Base-by-base conservation (phyloP, 2,113 vertebrate species). In the Cinclus cinclus region DNA sequence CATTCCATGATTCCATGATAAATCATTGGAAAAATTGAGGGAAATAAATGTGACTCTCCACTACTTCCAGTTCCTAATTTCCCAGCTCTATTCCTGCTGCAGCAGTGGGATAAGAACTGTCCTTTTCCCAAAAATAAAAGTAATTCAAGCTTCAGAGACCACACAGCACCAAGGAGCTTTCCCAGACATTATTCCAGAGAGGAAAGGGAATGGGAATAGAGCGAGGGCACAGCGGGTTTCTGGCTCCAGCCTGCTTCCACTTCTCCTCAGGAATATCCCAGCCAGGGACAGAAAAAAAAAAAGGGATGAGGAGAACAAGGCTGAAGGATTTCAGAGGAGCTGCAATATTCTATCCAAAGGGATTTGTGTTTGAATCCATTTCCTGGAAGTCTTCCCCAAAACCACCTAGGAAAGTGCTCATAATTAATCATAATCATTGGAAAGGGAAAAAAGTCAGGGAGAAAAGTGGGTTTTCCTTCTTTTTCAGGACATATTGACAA, bases 201-300 rank as follows among this genome's bases (percentile, higher is more conserved):
- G 18, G 21, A n/a, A 35, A 37, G 9, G 44, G 52, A 59, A 30
- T 17, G 11, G 41, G 41, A 60, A 15, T 4, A 33, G 46, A 31
- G 14, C 0, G 33, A 68, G 44, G 56, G 8, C 20, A n/a, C 42
- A 33, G 2, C 0, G 12, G 55, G 55, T 19, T 35, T 2, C 11
- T 11, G 67, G 23, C 11, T 65, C 27, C 7, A 22, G 13, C 33
- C 63, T 56, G 23, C 24, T 68, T 18, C 20, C 18, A 2, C 18
- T 24, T 56, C 35, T 83, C 30, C 70, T 22, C 20, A 3, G 59
- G 23, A 58, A 49, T 10, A 30, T 53, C 73, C 30, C 53, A 25
- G 18, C 30, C 33, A 52, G 79, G n/a, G 63, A 18, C 18, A 21
- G 30, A 23, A 46, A 37, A 37, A 37, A 37, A 37, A 42, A 67